These are phyloP conservation scores for Caenorhabditis elegans DNA, from an alignment of 1,140 invertebrate species.

Conservation along the genomic window DNA sequence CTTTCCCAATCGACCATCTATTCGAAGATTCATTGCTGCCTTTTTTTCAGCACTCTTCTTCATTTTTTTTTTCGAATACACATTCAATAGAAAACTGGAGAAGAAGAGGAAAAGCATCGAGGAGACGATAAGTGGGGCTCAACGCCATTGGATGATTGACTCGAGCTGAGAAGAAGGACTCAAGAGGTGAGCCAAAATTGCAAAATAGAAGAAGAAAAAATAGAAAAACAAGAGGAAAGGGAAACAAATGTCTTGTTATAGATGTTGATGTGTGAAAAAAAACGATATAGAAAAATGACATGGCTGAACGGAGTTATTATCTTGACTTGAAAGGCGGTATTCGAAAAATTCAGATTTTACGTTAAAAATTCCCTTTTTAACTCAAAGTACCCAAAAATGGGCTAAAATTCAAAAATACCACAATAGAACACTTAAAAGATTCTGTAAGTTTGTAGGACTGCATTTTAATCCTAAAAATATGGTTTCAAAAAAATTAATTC, in stretches of 20 bases:
- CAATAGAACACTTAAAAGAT: too few relatives aligned
- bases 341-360: too few relatives aligned
- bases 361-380: too few relatives aligned
- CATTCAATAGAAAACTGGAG: constrained; percentile 3
- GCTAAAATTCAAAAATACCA: too few relatives aligned
- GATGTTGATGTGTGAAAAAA: not conserved
- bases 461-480: too few relatives aligned
- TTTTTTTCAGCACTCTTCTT: not conserved
- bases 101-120: not conserved
- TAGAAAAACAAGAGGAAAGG: not conserved
- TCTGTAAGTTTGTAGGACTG: too few relatives aligned
- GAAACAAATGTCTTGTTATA: too few relatives aligned
- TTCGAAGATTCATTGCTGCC: not conserved
- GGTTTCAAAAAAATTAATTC: too few relatives aligned
- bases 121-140: constrained; percentile 8
- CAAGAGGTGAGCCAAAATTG: not conserved
- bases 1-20: not conserved
- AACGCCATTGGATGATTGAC: constrained; percentile 6
- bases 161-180: not conserved
- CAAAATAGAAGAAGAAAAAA: not conserved
- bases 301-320: too few relatives aligned
- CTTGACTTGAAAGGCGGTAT: too few relatives aligned
- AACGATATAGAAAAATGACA: too few relatives aligned
- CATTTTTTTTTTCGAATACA: not conserved
- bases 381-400: too few relatives aligned